Evolutionary conservation across 2,888 invertebrate genomes (phyloP).

Genomic region (Gymnosoma rotundatum): DNA sequence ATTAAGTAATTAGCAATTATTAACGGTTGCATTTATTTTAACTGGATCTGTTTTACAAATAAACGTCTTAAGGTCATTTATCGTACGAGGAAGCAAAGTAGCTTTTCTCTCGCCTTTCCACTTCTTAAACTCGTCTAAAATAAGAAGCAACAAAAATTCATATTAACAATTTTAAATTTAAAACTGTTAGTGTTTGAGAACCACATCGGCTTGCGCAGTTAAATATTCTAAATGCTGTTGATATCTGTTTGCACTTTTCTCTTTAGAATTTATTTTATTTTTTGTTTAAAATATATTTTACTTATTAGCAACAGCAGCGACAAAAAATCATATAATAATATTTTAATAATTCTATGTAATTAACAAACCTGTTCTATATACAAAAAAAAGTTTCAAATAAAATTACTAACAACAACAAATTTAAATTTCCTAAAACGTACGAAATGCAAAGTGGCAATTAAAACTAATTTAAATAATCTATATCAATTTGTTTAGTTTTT

Average conservation of each 20-base stretch:
- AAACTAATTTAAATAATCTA: slow-evolving; percentile 65
- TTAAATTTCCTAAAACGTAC: slow-evolving; percentile 42
- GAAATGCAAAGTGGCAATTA: slow-evolving; percentile 56
- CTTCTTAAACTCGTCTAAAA: slow-evolving; percentile 52
- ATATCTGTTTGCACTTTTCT: not conserved
- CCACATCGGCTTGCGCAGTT: slow-evolving; percentile 66
- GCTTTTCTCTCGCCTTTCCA: slow-evolving; percentile 13
- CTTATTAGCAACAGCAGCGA: slow-evolving; percentile 26
- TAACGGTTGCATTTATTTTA: slow-evolving; percentile 8
- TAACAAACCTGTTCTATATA: slow-evolving; percentile 58
- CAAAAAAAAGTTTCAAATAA: slow-evolving; percentile 25
- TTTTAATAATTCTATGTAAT: slow-evolving; percentile 57
- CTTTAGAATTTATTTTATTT: slow-evolving; percentile 29
- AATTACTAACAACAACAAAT: slow-evolving; percentile 29
- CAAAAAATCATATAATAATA: slow-evolving; percentile 18
- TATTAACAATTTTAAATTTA: slow-evolving; percentile 18
- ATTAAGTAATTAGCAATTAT: slow-evolving; percentile 39
- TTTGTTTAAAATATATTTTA: slow-evolving; percentile 34
- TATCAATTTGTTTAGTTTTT: too few species aligned
- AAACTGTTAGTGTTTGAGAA: slow-evolving; percentile 31
- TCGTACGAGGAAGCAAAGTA: slow-evolving; percentile 57
- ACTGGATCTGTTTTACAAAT: not conserved
- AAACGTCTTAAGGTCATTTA: slow-evolving; percentile 60
- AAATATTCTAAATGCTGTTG: slow-evolving; percentile 52
- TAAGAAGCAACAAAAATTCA: slow-evolving; percentile 28